Base-by-base conservation (phyloP, 2,797 vertebrate genomes). In the Megalops cyprinoides region DNA sequence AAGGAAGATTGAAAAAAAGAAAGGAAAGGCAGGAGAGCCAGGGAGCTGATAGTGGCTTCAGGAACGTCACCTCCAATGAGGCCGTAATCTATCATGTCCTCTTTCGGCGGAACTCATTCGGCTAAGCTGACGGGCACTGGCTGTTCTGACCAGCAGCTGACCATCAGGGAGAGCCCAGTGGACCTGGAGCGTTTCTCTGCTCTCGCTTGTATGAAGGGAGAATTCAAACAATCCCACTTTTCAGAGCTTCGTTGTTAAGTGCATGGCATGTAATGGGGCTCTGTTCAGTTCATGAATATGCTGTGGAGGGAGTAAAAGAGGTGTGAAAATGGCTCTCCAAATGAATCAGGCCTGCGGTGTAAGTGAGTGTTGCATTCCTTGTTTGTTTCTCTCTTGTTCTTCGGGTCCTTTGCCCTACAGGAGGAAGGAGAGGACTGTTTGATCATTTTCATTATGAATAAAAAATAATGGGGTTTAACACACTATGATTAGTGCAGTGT, bases 21-120 rank as follows among this genome's bases (percentile, higher is more conserved):
- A 20, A 25, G 34, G 73, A 12, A 18, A 69, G 42, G 34, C 39
- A 69, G 37, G 49, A 65, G n/a, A 8, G 31, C 25, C 76, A 71
- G 39, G 3, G 39, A 48, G 44, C 39, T 44, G 69, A 62, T 53
- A 74, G 76, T 39, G 34, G 67, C 25, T 25, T 56, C 67, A 74
- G 51, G 67, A 87, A 87, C 81, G 85, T 86, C 82, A 87, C 87
- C 88, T 87, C 80, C 81, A 86, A 88, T 90, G 83, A 86, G 83
- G 81, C 51, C 69, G 81, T 84, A 88, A 89, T 90, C 83, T 85
- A 86, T 88, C 85, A 88, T 81, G 82, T 83, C 83, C 81, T 86
- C 84, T 87, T 88, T 86, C 86, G 83, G 80, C 84, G 81, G 83
- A 86, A 86, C 79, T 81, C 84, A 87, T 79, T 88, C 82, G 82